phyloP scores from a whole-genome alignment of 2,797 vertebrate genomes.

The Macropodus opercularis region DNA sequence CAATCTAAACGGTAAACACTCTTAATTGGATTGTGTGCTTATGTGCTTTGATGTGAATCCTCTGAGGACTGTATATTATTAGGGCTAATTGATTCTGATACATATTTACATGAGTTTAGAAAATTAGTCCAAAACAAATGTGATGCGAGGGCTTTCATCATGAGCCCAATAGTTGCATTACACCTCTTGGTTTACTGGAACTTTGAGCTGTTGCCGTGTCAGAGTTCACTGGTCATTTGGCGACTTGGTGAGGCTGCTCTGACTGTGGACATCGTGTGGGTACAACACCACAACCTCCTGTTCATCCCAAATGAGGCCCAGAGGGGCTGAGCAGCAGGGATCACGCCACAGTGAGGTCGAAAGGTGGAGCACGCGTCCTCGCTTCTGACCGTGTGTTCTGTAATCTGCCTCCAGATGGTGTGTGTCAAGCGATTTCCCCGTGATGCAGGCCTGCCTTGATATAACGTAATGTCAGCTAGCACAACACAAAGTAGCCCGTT shows the following conservation, averaged over 20 bases:
- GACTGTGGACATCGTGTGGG: slow-evolving; percentile 45
- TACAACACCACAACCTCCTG: slow-evolving; percentile 46
- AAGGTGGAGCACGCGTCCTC: slow-evolving; percentile 51
- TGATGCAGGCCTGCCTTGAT: slow-evolving; percentile 39
- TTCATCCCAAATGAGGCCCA: slow-evolving; percentile 69
- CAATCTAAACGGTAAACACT: slow-evolving; percentile 79
- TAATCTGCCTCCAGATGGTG: slow-evolving; percentile 29
- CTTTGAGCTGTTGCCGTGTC: slow-evolving; percentile 6
- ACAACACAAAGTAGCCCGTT: slow-evolving; percentile 16
- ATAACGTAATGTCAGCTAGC: slow-evolving; percentile 33
- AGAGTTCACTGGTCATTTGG: slow-evolving; percentile 48
- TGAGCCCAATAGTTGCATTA: slow-evolving; percentile 26
- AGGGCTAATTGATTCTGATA: slow-evolving; percentile 79
- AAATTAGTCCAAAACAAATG: slow-evolving; percentile 67
- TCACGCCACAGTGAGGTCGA: slow-evolving; percentile 44
- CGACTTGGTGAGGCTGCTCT: slow-evolving; percentile 23
- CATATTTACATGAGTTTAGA: slow-evolving; percentile 69
- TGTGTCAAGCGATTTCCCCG: slow-evolving; percentile 51
- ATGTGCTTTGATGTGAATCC: slow-evolving; percentile 78
- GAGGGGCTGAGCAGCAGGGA: slow-evolving; percentile 27
- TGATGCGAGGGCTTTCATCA: slow-evolving; percentile 47
- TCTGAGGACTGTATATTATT: slow-evolving; percentile 76
- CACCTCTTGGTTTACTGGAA: slow-evolving; percentile 20
- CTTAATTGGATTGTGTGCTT: slow-evolving; percentile 81
- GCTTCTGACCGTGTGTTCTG: slow-evolving; percentile 43